Base-by-base conservation (phyloP, 2,888 invertebrate species). In the Sminthurinus aureus region DNA sequence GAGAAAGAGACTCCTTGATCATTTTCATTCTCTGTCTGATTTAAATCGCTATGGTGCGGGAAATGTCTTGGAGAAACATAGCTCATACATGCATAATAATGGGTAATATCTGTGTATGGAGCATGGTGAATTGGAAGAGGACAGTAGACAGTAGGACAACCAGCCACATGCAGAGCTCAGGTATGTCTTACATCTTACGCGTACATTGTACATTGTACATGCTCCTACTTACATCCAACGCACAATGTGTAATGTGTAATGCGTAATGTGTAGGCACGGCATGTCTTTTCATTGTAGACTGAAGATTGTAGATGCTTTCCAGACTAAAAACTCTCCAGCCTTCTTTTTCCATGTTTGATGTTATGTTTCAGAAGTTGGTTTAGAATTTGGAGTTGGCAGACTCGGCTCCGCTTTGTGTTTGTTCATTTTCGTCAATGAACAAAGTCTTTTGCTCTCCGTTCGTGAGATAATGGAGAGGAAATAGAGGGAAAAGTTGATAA, bases 391-490 rank as follows among this genome's bases (percentile, higher is more conserved):
- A 38, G 1, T 38, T 38, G 38, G 38, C 38, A 38, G 38, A 6
- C 38, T 38, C 6, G 1, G 38, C 38, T 38, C 38, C 1, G 6
- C 38, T 4, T 38, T 38, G 38, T 38, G 3, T 4, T 38, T 38
- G 3, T 4, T 4, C 38, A 38, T 38, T 38, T 38, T 38, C 38
- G 6, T 38, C 38, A 38, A 38, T 38, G 38, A 38, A 38, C 38
- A 38, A 38, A 38, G 38, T 38, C 1, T 38, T 38, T 38, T 79
- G 79, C 83, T 77, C 80, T 83, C 81, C 69, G 71, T 83, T 79
- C 82, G 58, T 75, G 78, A 81, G 85, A 83, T 38, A 38, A 38
- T 38, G 84, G 77, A 84, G 50, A 69, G 52, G 79, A 79, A 24
- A 20, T n/a, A 69, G 51, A 52, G 58, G 52, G 80, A 50, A 79